Evolutionary conservation across 2,113 vertebrate species (phyloP).

Genomic region (Lasiurus borealis): DNA sequence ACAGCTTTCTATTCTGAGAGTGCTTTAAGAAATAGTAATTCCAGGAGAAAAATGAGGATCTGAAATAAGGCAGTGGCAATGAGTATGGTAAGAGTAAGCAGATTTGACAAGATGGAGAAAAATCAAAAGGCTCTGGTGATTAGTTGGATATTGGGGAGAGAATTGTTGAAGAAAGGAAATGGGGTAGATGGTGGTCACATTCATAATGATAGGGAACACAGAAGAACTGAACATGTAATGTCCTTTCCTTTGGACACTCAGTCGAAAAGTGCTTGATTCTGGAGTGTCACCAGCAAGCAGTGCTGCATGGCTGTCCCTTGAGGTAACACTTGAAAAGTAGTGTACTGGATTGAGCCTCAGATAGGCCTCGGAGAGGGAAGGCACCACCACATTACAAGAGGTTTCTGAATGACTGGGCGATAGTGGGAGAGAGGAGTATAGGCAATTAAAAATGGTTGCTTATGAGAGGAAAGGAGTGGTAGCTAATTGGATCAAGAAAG

Average conservation of each 20-base stretch:
- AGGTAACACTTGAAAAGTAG: background rate
- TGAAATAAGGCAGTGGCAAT: slow-evolving; percentile 12
- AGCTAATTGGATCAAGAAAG: background rate
- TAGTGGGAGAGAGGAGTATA: background rate
- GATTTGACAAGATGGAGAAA: background rate
- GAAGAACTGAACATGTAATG: background rate
- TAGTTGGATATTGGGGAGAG: background rate
- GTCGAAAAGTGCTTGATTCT: background rate
- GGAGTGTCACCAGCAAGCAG: background rate
- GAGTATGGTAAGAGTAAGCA: background rate
- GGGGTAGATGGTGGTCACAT: background rate
- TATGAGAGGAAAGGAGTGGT: background rate
- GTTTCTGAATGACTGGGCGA: background rate
- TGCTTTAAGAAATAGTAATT: background rate
- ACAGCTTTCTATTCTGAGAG: background rate
- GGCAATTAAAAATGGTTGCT: background rate
- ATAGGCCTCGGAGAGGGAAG: background rate
- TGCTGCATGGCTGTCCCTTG: background rate
- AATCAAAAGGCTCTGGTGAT: background rate
- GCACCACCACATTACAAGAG: background rate
- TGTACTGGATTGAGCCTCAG: background rate
- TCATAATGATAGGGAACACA: background rate
- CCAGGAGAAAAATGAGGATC: background rate
- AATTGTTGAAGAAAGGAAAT: background rate
- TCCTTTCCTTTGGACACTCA: slow-evolving; percentile 15